Evolutionary conservation across 2,888 invertebrate genomes (phyloP).

Genomic region (Hemaris fuciformis): DNA sequence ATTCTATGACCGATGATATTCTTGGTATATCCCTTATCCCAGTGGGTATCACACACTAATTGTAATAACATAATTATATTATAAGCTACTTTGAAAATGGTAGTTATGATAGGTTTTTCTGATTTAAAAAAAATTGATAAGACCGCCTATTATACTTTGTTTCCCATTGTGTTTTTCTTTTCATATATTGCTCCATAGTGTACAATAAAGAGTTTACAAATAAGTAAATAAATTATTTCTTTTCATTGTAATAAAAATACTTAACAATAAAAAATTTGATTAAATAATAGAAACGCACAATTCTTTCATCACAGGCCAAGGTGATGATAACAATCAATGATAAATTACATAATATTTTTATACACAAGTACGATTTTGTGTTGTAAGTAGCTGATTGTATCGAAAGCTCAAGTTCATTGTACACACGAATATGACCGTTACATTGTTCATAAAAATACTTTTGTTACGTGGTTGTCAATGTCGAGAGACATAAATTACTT

Average conservation of each 20-base stretch:
- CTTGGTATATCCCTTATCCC: too few relatives aligned
- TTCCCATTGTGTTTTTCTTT: too few relatives aligned
- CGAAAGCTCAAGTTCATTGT: not conserved
- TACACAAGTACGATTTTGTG: not conserved
- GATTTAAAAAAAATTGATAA: too few relatives aligned
- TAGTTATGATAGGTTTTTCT: too few relatives aligned
- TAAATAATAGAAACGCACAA: not conserved
- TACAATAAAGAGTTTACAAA: too few relatives aligned
- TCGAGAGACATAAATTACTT: constrained; percentile 8
- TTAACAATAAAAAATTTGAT: not conserved
- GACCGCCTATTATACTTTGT: too few relatives aligned
- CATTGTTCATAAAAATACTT: not conserved
- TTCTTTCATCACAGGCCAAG: not conserved
- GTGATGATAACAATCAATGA: not conserved
- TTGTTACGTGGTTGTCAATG: not conserved
- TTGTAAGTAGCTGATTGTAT: not conserved
- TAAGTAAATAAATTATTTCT: too few relatives aligned
- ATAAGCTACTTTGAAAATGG: too few relatives aligned
- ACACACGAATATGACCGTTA: not conserved
- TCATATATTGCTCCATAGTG: too few relatives aligned
- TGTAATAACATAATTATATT: too few relatives aligned
- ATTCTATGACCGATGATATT: too few relatives aligned
- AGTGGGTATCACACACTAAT: too few relatives aligned
- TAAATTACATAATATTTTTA: not conserved
- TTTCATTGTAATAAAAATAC: not conserved